Base-by-base conservation (phyloP, 2,113 vertebrate genomes). In the Harpagus bidentatus region DNA sequence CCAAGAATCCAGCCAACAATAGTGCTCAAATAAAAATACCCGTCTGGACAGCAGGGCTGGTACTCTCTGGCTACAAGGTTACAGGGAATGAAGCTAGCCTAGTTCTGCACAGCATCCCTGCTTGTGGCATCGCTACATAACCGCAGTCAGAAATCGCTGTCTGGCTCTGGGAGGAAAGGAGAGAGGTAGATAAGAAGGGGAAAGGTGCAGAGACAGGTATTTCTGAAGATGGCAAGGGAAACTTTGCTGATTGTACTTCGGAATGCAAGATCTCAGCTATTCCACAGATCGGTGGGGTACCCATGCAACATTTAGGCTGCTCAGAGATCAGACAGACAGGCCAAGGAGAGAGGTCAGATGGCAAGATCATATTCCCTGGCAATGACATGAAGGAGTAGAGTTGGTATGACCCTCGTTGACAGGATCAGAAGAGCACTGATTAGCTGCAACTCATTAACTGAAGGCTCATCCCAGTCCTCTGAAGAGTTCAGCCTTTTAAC, bases 71-170 rank as follows among this genome's bases (percentile, higher is more conserved):
- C n/a, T 67, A 13, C 25, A 55, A 26, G 32, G 34, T 13, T n/a
- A 14, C 47, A 17, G 38, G 20, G 8, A 23, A 18, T 76, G 79
- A 82, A 63, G 47, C 9, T 6, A 26, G 7, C 10, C 25, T 36
- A 15, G 34, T 3, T 59, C 47, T 63, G 45, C 70, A 55, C 79
- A 71, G 20, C 50, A 21, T 31, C 34, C 50, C 29, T 77, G 58
- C 67, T 89, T 43, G 31, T 3, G 1, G 34, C 45, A 53, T 48
- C 8, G 0, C 47, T 74, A 47, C 43, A 17, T 12, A 45, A 31
- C 7, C 2, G 3, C 47, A 53, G 31, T 12, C 56, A 70, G 22
- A 74, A 88, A 36, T 7, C 1, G 0, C 3, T 3, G 18, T 7
- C 28, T 61, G 25, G 5, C 45, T 47, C 52, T 2, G 0, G 14